Evolutionary conservation across 2,888 invertebrate species (phyloP).

Genomic region (Tribolium freemani): DNA sequence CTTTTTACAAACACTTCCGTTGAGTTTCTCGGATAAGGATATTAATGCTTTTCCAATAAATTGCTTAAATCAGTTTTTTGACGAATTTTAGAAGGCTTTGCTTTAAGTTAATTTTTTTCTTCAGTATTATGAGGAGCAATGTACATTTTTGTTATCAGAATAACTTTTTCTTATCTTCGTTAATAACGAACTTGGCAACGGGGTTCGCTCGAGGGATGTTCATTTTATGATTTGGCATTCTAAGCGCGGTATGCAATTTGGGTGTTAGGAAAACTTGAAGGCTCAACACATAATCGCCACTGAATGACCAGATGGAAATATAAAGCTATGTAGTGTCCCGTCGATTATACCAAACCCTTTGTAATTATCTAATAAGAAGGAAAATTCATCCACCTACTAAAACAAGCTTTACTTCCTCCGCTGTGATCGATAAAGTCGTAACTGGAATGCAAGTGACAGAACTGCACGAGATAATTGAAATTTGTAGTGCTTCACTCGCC

Average conservation of each 20-base stretch:
- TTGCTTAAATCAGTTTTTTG: neutral
- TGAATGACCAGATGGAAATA: slow-evolving; percentile 4
- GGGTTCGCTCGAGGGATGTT: neutral
- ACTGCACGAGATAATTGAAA: neutral
- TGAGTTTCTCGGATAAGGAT: slow-evolving; percentile 21
- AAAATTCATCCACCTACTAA: neutral
- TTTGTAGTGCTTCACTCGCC: slow-evolving; percentile 15
- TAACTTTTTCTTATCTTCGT: neutral
- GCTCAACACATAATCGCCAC: slow-evolving; percentile 1
- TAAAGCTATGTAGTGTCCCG: neutral
- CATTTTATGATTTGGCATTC: slow-evolving; percentile 20
- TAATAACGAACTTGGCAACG: neutral
- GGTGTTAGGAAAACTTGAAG: slow-evolving; percentile 6
- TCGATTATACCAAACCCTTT: neutral
- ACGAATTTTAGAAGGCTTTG: neutral
- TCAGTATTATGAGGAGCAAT: neutral
- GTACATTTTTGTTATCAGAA: neutral
- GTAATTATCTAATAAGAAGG: neutral
- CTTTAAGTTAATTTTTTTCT: neutral
- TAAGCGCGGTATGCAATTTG: slow-evolving; percentile 3
- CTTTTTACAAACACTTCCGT: slow-evolving; percentile 27
- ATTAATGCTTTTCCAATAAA: slow-evolving; percentile 11
- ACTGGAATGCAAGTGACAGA: slow-evolving; percentile 5
- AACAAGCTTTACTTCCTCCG: neutral
- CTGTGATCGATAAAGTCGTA: neutral